phyloP scores from a whole-genome alignment of 2,113 vertebrate species.

The Ursus arctos region DNA sequence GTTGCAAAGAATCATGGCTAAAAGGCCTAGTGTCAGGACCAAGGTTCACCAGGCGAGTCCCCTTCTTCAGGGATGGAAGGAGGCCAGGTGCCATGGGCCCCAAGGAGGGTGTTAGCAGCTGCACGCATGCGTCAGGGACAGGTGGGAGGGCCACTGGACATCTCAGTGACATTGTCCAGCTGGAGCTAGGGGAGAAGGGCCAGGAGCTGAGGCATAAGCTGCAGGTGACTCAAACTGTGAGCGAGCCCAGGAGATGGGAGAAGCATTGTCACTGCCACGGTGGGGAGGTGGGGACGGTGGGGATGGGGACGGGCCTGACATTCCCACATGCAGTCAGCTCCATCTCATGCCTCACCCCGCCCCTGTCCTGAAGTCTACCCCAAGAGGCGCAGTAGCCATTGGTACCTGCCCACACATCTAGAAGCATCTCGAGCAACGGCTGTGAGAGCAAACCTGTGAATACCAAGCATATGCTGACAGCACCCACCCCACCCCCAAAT shows the following conservation, averaged over 20 bases:
- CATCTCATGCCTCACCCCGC: background rate
- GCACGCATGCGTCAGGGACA: accelerated
- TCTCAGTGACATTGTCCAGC: background rate
- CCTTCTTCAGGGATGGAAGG: background rate
- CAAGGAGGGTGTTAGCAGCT: background rate
- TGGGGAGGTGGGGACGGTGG: accelerated
- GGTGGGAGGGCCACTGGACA: no score
- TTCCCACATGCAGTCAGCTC: no score
- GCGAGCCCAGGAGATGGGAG: background rate
- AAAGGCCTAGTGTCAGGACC: background rate
- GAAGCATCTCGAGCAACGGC: background rate
- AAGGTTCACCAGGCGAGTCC: background rate
- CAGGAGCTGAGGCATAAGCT: background rate
- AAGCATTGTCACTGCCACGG: accelerated
- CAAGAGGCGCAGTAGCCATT: background rate
- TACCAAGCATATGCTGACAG: constrained; percentile 57
- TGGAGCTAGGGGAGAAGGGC: background rate
- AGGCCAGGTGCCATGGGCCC: background rate
- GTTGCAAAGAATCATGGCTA: background rate
- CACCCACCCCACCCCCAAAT: constrained; percentile 72
- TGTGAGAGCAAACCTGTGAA: constrained; percentile 68
- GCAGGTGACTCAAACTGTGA: no score
- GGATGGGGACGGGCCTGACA: background rate
- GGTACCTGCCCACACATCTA: background rate
- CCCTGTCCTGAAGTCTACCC: background rate